Base-by-base conservation (phyloP, 2,797 vertebrate species). In the Coendou prehensilis region DNA sequence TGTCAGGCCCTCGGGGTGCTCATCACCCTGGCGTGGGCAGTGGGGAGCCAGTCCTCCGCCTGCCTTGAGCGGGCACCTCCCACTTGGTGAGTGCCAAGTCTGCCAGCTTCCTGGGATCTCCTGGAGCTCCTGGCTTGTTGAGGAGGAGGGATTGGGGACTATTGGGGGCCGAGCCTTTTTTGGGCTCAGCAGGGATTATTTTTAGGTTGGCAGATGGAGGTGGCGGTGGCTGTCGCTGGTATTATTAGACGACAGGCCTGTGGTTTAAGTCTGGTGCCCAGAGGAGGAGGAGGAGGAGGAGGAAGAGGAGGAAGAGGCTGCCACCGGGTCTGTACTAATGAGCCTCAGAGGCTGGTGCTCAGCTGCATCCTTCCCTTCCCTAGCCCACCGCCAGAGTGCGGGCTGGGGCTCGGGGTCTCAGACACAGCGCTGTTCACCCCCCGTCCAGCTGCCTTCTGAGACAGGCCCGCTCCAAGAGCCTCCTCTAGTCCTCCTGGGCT, bases 171-270 rank as follows among this genome's bases (percentile, higher is more conserved):
- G 96, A 89, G 96, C 89, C 95, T 91, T 93, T 96, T 97, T 97
- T 95, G 96, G 96, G 94, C 96, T 96, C 94, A 91, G 96, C 92
- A 95, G 97, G 94, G 96, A 97, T 97, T 98, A 98, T 97, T 97
- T 97, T 97, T 97, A 98, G 97, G 92, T 78, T 96, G 83, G 94
- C 97, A 98, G 97, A 97, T 98, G 97, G 97, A 97, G 97, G 97
- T 98, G 96, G 96, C 47, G 13, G 96, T 97, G 97, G 88, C 97
- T 98, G 97, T 95, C 95, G 88, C 92, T 96, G 95, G 96, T 97
- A 98, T 98, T 98, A 97, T 97, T 97, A 98, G 96, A 97, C 95
- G 96, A 95, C 96, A 96, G 97, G 94, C 95, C 96, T 95, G 92
- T 97, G 94, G 97, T 97, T 97, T 96, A 90, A 97, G 95, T 96